Conservation (phyloP, 2,113 vertebrate species). For the Anarhynchus alexandrinus region DNA sequence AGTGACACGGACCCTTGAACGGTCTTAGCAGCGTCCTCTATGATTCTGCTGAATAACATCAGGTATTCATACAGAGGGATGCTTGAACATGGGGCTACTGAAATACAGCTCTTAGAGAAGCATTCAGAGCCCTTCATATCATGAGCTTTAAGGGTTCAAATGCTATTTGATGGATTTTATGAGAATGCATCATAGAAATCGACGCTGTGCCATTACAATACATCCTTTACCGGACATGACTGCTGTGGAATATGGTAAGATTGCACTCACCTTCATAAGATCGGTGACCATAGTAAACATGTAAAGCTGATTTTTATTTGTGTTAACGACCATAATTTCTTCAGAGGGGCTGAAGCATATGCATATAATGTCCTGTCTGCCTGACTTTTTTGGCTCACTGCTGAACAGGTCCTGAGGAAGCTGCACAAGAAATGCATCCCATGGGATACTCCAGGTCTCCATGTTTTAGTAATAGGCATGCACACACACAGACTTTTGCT, state of each 20-base stretch:
- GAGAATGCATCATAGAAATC: not conserved
- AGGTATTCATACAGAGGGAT: not conserved
- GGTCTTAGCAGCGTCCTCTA: not conserved
- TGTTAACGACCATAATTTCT: constrained; percentile 81
- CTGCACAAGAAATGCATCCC: constrained; percentile 65
- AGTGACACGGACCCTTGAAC: not conserved
- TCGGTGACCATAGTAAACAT: constrained; percentile 77
- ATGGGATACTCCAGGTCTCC: not conserved
- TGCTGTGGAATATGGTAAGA: not conserved
- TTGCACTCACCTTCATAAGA: constrained; percentile 68
- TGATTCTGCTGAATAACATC: not conserved
- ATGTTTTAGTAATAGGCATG: not conserved
- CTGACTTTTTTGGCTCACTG: constrained; percentile 68
- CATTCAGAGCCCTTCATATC: not conserved
- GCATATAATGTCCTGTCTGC: constrained; percentile 78
- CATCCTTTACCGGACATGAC: not conserved
- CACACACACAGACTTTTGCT: not conserved
- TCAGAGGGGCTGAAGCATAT: constrained; percentile 92
- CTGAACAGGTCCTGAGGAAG: constrained; percentile 80
- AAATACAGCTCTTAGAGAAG: not conserved
- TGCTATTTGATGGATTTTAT: not conserved
- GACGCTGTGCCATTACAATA: not conserved
- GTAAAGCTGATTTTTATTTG: constrained; percentile 85
- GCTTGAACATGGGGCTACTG: not conserved
- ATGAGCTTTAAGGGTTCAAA: not conserved